Percentiles rank a stretch among this genome's conserved stretches.
phyloP scores from a whole-genome alignment of 2,888 invertebrate genomes.

The Lacanobia wlatinum region DNA sequence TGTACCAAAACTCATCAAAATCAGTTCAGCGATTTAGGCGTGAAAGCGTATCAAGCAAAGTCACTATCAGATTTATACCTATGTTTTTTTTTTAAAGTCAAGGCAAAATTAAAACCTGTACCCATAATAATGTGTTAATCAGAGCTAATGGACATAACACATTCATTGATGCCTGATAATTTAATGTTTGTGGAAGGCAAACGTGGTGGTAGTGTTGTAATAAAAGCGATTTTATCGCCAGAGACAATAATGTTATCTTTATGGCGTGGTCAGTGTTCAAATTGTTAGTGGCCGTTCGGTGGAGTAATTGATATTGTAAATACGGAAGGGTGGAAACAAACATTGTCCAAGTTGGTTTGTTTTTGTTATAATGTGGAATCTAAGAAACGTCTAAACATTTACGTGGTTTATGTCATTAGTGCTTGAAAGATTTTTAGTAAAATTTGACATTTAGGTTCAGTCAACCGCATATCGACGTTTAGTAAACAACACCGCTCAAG shows the following conservation, averaged over 20 bases:
- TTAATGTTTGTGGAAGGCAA: constrained; percentile 57
- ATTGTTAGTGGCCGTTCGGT: constrained; percentile 19
- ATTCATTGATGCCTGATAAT: constrained; percentile 40
- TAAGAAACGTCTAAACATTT: too few relatives aligned
- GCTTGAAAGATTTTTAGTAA: too few relatives aligned
- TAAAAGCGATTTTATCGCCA: constrained; percentile 54
- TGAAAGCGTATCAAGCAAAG: too few relatives aligned
- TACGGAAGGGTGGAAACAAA: constrained; percentile 1
- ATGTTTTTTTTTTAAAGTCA: background rate
- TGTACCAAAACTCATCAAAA: too few relatives aligned
- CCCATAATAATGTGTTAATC: constrained; percentile 29
- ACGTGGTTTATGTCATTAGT: too few relatives aligned
- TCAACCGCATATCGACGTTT: too few relatives aligned
- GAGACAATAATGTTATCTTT: constrained; percentile 49
- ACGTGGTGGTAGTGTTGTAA: constrained; percentile 48
- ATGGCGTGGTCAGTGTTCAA: constrained; percentile 38
- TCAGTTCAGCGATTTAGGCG: too few relatives aligned
- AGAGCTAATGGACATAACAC: constrained; percentile 41
- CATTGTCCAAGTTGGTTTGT: background rate
- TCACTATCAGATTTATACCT: too few relatives aligned
- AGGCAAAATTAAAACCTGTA: background rate
- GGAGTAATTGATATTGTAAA: constrained; percentile 31
- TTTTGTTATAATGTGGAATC: background rate
- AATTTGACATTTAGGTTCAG: too few relatives aligned
- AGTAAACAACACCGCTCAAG: too few relatives aligned